Percentiles rank a stretch among this genome's conserved stretches.
Evolutionary conservation across 2,888 invertebrate genomes (phyloP).

Genomic region (Carpatolechia fugitivella): DNA sequence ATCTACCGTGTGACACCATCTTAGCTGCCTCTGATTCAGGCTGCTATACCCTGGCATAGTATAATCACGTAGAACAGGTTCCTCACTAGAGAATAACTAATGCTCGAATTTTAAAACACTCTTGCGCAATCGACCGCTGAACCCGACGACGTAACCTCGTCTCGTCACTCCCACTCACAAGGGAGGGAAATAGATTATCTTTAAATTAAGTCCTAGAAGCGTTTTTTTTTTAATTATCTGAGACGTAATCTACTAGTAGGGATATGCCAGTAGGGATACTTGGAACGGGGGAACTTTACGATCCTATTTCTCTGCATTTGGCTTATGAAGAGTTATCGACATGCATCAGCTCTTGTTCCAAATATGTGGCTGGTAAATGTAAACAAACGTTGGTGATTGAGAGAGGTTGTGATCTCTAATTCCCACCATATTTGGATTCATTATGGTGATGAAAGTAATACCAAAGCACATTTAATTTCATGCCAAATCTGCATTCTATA

Average conservation of each 20-base stretch:
- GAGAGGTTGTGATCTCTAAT: not conserved
- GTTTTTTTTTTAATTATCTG: no score
- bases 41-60: not conserved
- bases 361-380: not conserved
- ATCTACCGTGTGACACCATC: not conserved
- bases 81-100: not conserved
- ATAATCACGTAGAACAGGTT: not conserved
- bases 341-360: not conserved
- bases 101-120: constrained; percentile 1
- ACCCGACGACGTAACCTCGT: not conserved
- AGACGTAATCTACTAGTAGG: no score
- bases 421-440: not conserved
- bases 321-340: no score
- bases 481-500: no score
- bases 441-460: not conserved
- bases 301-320: no score
- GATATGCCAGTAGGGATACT: no score
- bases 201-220: no score
- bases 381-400: not conserved
- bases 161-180: not conserved
- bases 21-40: not conserved
- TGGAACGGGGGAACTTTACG: no score
- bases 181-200: no score
- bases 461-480: no score
- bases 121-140: constrained; percentile 1